Conservation (phyloP, 2,797 vertebrate species). For the Chelidonichthys spinosus region DNA sequence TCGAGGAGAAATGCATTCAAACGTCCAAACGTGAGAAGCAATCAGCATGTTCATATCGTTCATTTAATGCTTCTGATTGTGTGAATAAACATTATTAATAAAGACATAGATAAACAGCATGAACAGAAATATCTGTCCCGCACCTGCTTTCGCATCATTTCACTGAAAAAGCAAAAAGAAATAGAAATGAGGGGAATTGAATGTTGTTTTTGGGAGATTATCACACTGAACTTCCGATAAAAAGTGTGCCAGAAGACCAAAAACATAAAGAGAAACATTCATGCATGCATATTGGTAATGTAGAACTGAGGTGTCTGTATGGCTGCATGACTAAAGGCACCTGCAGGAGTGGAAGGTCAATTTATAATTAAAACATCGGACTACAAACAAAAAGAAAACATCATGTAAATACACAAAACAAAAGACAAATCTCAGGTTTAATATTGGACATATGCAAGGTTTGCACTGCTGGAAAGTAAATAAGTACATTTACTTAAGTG, state of each 20-base stretch:
- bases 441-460: background rate
- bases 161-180: slow-evolving; percentile 14
- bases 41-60: background rate
- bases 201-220: background rate
- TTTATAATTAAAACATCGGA: slow-evolving; percentile 22
- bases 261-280: slow-evolving; percentile 9
- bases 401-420: slow-evolving; percentile 13
- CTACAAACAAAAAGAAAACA: slow-evolving; percentile 21
- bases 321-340: slow-evolving; percentile 5
- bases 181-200: slow-evolving; percentile 4
- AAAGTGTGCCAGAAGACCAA: slow-evolving; percentile 16
- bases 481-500: slow-evolving; percentile 1
- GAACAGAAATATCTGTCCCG: background rate
- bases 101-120: slow-evolving; percentile 3
- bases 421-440: background rate
- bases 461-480: background rate
- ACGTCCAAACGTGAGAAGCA: background rate
- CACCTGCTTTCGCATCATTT: slow-evolving; percentile 4
- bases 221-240: slow-evolving; percentile 5
- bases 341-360: slow-evolving; percentile 7
- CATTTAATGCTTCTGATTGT: background rate
- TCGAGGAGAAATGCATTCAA: background rate
- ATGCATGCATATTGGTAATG: slow-evolving; percentile 16
- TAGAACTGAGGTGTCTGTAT: background rate
- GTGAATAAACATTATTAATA: background rate